These are phyloP conservation scores for Phocides pigmalion DNA, from an alignment of 1,140 invertebrate genomes.

Conservation along the genomic window DNA sequence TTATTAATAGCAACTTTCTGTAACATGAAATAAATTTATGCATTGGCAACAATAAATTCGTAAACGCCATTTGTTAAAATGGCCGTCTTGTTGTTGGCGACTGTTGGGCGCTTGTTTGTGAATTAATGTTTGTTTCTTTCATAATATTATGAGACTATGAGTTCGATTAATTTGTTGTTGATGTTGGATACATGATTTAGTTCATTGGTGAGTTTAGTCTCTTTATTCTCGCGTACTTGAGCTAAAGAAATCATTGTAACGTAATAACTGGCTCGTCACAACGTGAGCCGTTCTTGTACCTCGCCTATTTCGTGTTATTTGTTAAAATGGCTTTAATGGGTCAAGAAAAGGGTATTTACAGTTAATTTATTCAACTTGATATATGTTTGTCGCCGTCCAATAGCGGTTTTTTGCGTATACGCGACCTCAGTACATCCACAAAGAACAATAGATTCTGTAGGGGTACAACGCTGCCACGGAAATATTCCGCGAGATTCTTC, in stretches of 20 bases:
- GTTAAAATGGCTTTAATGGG: neutral
- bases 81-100: conserved; percentile 81
- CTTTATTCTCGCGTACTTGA: conserved; percentile 25
- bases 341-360: neutral
- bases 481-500: conserved; percentile 42
- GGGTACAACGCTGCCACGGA: conserved; percentile 39
- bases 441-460: conserved; percentile 56
- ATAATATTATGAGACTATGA: conserved; percentile 58
- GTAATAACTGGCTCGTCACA: conserved; percentile 62
- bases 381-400: neutral
- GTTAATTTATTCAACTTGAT: neutral
- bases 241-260: conserved; percentile 44
- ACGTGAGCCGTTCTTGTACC: conserved; percentile 64
- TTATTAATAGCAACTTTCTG: neutral
- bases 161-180: conserved; percentile 43
- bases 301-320: conserved; percentile 40
- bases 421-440: conserved; percentile 54
- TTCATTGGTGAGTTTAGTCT: conserved; percentile 58
- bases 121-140: conserved; percentile 74
- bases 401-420: conserved; percentile 21
- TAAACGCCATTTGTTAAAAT: conserved; percentile 73
- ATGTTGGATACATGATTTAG: conserved; percentile 45
- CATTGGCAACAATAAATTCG: conserved; percentile 40
- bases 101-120: conserved; percentile 76
- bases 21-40: conserved; percentile 14